These are phyloP conservation scores for Sebastes reedi DNA, from an alignment of 2,797 vertebrate species.

Conservation along the genomic window DNA sequence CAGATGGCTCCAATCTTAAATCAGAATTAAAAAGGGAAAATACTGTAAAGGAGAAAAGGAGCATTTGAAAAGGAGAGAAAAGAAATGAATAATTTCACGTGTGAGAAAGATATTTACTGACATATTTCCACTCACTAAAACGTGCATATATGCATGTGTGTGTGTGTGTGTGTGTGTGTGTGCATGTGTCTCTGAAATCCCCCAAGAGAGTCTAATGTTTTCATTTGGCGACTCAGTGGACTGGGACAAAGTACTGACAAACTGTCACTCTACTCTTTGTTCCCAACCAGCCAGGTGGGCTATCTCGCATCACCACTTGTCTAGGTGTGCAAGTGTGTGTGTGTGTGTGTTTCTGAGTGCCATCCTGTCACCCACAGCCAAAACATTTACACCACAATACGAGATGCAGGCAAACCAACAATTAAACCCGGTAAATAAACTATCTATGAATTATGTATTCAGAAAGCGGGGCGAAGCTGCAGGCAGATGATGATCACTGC, in stretches of 20 bases:
- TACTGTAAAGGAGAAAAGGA: neutral
- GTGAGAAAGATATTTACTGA: neutral
- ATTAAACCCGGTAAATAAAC: slow-evolving; percentile 56
- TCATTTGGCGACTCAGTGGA: slow-evolving; percentile 47
- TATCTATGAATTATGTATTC: slow-evolving; percentile 41
- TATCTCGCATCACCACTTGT: slow-evolving; percentile 26
- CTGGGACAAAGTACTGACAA: slow-evolving; percentile 42
- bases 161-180: neutral
- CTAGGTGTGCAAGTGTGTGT: neutral
- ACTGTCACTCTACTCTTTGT: slow-evolving; percentile 59
- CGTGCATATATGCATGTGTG: neutral
- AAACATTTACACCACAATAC: slow-evolving; percentile 58
- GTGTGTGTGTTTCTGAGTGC: neutral
- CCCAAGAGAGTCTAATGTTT: slow-evolving; percentile 14
- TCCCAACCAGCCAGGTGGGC: slow-evolving; percentile 52
- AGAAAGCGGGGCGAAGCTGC: slow-evolving; percentile 21
- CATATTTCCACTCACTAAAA: neutral
- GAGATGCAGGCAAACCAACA: slow-evolving; percentile 39
- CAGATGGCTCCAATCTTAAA: neutral
- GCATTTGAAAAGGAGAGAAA: neutral
- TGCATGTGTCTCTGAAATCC: neutral
- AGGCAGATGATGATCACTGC: slow-evolving; percentile 32
- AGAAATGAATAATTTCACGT: neutral
- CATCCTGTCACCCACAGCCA: slow-evolving; percentile 30
- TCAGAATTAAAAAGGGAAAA: neutral